These are phyloP conservation scores for Caenorhabditis sp. DNA, from an alignment of 2,888 invertebrate species.

Conservation along the genomic window DNA sequence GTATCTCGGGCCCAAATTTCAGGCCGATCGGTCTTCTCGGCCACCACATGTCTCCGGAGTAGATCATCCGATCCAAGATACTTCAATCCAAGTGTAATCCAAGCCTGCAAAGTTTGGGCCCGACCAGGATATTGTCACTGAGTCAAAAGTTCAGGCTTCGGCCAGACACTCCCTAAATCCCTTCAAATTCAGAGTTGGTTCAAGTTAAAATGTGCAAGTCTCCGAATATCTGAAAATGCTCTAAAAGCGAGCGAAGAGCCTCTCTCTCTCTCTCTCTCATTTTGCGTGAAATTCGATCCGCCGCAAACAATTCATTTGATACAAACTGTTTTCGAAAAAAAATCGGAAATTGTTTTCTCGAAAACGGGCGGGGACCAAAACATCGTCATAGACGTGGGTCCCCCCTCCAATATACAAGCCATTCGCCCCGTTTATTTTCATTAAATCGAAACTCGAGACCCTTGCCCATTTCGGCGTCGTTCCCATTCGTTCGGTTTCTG, in stretches of 20 bases:
- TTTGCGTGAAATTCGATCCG: constrained; percentile 35
- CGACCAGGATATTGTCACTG: too few relatives aligned
- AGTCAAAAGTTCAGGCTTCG: too few relatives aligned
- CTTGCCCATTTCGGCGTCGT: neutral
- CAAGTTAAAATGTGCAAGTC: too few relatives aligned
- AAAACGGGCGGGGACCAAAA: constrained; percentile 14
- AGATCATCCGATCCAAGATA: too few relatives aligned
- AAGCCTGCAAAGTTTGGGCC: too few relatives aligned
- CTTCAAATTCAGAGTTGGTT: too few relatives aligned
- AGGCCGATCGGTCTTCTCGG: too few relatives aligned
- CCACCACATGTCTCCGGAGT: too few relatives aligned
- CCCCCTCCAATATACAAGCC: constrained; percentile 16
- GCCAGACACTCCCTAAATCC: too few relatives aligned
- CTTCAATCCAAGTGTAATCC: too few relatives aligned
- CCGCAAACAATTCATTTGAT: constrained; percentile 53
- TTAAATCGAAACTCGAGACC: constrained; percentile 18
- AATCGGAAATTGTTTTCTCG: constrained; percentile 49
- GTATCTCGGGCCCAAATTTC: too few relatives aligned
- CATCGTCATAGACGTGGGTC: neutral
- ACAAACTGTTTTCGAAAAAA: constrained; percentile 53
- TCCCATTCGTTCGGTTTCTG: neutral
- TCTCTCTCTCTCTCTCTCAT: neutral
- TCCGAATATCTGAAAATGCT: neutral
- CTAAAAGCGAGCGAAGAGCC: neutral
- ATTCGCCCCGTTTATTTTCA: constrained; percentile 4